A percentile compares a stretch with the other conserved stretches of the same genome.
Conservation (phyloP, 2,113 vertebrate genomes). For the Bubo scandiacus region DNA sequence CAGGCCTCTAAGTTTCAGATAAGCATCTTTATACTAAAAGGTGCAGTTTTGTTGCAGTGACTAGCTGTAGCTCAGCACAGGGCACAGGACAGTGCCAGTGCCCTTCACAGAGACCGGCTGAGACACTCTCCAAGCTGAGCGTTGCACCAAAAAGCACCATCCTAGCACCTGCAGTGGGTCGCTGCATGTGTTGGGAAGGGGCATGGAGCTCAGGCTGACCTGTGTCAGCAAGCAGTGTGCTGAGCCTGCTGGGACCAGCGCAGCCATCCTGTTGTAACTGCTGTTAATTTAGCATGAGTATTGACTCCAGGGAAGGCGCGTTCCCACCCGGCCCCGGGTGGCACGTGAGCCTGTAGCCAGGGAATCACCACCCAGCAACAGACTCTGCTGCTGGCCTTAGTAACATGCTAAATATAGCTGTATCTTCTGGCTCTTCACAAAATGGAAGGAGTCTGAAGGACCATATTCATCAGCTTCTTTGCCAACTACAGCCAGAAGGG, state of each 20-base stretch:
- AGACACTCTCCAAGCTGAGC: not conserved
- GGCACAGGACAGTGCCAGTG: not conserved
- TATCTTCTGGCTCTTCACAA: not conserved
- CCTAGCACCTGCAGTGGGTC: not conserved
- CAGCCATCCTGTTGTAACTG: not conserved
- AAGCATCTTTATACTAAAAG: not conserved
- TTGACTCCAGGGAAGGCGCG: not conserved
- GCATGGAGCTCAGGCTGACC: not conserved
- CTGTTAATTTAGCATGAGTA: not conserved
- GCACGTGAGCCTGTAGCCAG: not conserved
- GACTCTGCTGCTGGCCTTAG: slow-evolving; percentile 28
- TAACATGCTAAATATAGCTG: slow-evolving; percentile 35
- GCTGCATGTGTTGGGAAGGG: rapidly evolving
- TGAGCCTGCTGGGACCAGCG: not conserved
- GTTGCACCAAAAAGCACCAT: not conserved
- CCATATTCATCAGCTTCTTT: slow-evolving; percentile 7
- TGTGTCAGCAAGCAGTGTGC: rapidly evolving
- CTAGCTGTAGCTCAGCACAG: not conserved
- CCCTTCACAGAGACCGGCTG: not conserved
- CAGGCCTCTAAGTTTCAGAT: not conserved
- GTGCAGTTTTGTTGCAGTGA: not conserved
- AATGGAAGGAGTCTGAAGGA: slow-evolving; percentile 18
- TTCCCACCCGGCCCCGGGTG: not conserved
- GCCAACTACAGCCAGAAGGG: slow-evolving; percentile 34
- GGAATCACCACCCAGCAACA: slow-evolving; percentile 44